phyloP scores from a whole-genome alignment of 1,140 invertebrate species.

The Radopholus similis region DNA sequence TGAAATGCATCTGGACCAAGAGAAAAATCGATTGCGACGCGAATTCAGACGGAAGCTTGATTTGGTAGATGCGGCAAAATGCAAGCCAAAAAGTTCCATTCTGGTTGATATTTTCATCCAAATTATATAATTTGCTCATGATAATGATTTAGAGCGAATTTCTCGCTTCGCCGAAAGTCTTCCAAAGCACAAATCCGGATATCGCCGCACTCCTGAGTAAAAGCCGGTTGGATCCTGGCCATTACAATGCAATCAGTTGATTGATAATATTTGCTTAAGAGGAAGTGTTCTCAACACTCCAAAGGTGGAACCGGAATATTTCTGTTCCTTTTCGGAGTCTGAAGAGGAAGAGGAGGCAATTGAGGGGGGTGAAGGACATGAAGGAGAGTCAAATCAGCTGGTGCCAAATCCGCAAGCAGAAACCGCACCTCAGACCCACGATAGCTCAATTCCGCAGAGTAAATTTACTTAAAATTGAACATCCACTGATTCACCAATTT shows the following conservation, averaged over 20 bases:
- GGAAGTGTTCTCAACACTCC: neutral
- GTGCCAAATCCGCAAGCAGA: neutral
- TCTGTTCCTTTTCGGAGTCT: neutral
- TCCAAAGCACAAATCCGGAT: neutral
- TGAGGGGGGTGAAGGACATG: neutral
- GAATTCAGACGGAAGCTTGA: conserved; percentile 8
- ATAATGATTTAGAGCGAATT: neutral
- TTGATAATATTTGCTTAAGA: neutral
- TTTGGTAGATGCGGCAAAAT: neutral
- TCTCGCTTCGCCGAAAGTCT: no score
- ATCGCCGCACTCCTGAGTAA: neutral
- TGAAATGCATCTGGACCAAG: neutral
- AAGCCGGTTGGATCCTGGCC: neutral
- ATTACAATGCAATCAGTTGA: neutral
- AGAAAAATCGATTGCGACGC: neutral
- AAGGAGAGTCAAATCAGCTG: neutral
- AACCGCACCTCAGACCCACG: neutral
- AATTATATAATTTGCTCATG: neutral
- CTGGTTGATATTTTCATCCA: neutral
- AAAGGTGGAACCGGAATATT: conserved; percentile 6
- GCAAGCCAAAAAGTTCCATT: neutral
- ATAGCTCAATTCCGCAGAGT: neutral
- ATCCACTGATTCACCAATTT: neutral
- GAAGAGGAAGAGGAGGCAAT: conserved; percentile 11
- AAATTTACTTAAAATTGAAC: neutral